Evolutionary conservation across 1,140 invertebrate genomes (phyloP), one percentile per base, ranked within the genome.

Genomic region (Lanistes nyassanus): DNA sequence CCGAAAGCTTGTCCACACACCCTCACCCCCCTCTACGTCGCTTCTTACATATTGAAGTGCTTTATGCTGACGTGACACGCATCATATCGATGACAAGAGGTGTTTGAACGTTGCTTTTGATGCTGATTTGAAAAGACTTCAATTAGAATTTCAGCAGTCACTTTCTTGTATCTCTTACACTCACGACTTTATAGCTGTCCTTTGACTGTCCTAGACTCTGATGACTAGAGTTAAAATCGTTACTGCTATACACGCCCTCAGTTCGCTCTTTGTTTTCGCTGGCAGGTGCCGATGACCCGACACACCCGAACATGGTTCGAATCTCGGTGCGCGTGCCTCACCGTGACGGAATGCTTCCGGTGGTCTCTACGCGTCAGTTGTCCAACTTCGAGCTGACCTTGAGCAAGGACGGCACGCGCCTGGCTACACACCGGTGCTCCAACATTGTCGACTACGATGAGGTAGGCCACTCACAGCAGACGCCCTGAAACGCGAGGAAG

Each of bases 341-440:
- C 76, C 81, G 82, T 67, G 89, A 90, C 80, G 90, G 89, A 9
- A 84, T 90, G 84, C 73, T 90, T 11, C 90, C 90, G 3, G 79
- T 86, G 19, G 79, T 90, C 21, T 89, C 89, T 3, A 90, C 90
- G 2, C 70, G 81, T 2, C 72, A 79, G 23, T 79, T 90, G 39
- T 87, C 88, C n/a, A 89, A 90, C 81, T 89, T 90, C 78, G 87
- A 88, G 66, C 79, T 89, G 23, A 87, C 85, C 3, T 79, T 90
- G 4, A 88, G 85, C 68, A 83, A 82, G 29, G 85, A 87, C 76
- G 86, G 83, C 6, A 77, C 86, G 29, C 67, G 89, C 36, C 75
- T 86, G 0, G 88, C 84, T 6, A 85, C 81, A 16, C 89, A 90
- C 74, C 81, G 79, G 47, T 90, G 89, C 71, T 89, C 89, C 29